Conservation (phyloP, 2,797 vertebrate genomes). For the Lacerta agilis region DNA sequence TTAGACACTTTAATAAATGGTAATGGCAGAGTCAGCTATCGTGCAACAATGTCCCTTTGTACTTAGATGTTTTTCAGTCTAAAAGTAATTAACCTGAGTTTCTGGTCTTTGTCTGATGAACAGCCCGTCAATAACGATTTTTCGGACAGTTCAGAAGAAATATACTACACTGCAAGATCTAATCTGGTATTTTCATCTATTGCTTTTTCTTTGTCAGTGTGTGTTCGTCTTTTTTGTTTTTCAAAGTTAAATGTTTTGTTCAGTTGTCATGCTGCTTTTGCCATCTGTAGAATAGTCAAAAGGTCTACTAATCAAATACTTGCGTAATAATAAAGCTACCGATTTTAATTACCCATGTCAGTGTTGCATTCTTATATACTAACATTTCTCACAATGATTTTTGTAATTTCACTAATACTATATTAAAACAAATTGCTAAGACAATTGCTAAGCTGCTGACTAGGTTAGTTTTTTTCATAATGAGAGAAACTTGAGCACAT, state of each 20-base stretch:
- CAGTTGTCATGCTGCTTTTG: conserved; percentile 46
- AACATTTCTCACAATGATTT: not conserved
- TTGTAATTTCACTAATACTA: not conserved
- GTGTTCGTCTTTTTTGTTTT: conserved; percentile 70
- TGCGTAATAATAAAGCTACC: not conserved
- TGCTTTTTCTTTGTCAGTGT: conserved; percentile 78
- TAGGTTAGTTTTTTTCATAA: not conserved
- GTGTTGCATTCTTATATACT: conserved; percentile 9
- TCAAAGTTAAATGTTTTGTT: conserved; percentile 55
- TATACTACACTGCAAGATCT: conserved; percentile 99
- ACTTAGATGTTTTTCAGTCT: conserved; percentile 69
- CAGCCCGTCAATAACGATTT: conserved; percentile 94
- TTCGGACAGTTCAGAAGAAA: conserved; percentile 97
- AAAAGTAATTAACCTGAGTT: conserved; percentile 88
- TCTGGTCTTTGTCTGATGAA: conserved; percentile 89
- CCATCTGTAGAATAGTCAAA: conserved; percentile 38
- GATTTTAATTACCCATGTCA: not conserved
- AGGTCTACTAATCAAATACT: not conserved
- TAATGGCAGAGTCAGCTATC: conserved; percentile 46
- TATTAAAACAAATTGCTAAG: not conserved
- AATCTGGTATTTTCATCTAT: conserved; percentile 91
- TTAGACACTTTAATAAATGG: conserved; percentile 62
- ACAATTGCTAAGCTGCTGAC: not conserved
- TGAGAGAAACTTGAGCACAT: not conserved
- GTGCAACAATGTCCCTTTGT: conserved; percentile 71